Base-by-base conservation (phyloP, 2,888 invertebrate species). In the Pterobdella sp. region DNA sequence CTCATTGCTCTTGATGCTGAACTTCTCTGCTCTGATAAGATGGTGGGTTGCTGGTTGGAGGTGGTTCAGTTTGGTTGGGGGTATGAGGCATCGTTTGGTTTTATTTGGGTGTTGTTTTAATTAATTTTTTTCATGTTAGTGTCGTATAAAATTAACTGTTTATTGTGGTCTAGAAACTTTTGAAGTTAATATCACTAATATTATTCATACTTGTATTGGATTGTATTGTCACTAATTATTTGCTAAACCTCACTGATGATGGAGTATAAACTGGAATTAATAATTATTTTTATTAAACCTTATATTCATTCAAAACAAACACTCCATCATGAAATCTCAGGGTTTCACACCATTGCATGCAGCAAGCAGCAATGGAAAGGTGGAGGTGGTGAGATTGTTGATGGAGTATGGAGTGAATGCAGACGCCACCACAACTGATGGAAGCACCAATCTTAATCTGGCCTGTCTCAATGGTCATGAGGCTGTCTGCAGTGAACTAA, bases 341-440 rank as follows among this genome's bases (percentile, higher is more conserved):
- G 81, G 85, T 78, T 88, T 87, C 78, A 88, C 88, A 2, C 88
- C 89, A 0, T 82, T 89, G 71, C 88, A 89, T 80, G 87, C 87
- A 18, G 88, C 88, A 1, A 86, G 87, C 3, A 87, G 87, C 42
- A 85, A 86, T 77, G 88, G 88, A 77, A 85, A 85, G 75, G 81
- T 84, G 34, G 83, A 78, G 73, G 82, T 82, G 75, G 85, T 83
- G 26, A 80, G 81, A 73, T 78, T 85, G 49, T 81, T 89, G 67
- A 79, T 89, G 60, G 85, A 86, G 73, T 81, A 84, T 26, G 87
- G 87, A 0, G 87, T 87, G 0, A 87, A 88, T 75, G 84, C 87
- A 0, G 86, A 88, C 78, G 85, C 86, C 0, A 85, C 85, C 64
- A 88, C 88, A 77, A 81, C 84, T 1, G 86, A 85, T 76, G 89